Percentiles rank a stretch among this genome's conserved stretches.
These are phyloP conservation scores for Cepaea nemoralis DNA, from an alignment of 1,140 invertebrate species.

Conservation along the genomic window DNA sequence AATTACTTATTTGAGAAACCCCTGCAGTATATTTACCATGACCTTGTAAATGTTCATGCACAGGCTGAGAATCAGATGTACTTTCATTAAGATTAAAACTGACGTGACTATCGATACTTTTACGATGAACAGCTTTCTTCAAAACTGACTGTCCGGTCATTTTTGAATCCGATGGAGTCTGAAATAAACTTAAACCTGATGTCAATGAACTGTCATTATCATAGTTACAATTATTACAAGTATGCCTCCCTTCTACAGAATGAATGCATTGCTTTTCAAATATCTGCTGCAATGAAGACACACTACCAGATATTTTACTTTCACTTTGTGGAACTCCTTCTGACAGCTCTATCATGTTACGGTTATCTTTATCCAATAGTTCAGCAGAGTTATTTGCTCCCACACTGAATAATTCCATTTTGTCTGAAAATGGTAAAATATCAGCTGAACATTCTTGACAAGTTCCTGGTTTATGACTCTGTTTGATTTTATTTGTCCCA, in stretches of 20 bases:
- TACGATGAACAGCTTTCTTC: background rate
- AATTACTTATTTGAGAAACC: background rate
- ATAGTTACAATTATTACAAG: background rate
- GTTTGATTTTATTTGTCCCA: background rate
- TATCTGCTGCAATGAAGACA: background rate
- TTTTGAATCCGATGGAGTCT: background rate
- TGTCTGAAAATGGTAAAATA: background rate
- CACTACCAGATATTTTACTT: background rate
- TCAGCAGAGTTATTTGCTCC: too few species aligned
- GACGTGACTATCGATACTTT: conserved; percentile 22
- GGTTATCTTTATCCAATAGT: too few species aligned
- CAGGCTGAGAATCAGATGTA: background rate
- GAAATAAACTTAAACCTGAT: background rate
- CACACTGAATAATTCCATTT: too few species aligned
- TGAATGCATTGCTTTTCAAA: background rate
- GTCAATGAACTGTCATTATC: background rate
- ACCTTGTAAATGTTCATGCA: background rate
- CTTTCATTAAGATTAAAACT: background rate
- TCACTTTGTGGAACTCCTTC: too few species aligned
- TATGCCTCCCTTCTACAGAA: background rate
- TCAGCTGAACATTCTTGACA: background rate
- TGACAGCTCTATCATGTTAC: too few species aligned
- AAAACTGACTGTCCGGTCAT: background rate
- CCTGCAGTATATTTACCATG: background rate
- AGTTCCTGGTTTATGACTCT: background rate